A percentile compares a stretch with the other conserved stretches of the same genome.
Evolutionary conservation across 2,797 vertebrate species (phyloP).

Genomic region (Okamejei kenojei): DNA sequence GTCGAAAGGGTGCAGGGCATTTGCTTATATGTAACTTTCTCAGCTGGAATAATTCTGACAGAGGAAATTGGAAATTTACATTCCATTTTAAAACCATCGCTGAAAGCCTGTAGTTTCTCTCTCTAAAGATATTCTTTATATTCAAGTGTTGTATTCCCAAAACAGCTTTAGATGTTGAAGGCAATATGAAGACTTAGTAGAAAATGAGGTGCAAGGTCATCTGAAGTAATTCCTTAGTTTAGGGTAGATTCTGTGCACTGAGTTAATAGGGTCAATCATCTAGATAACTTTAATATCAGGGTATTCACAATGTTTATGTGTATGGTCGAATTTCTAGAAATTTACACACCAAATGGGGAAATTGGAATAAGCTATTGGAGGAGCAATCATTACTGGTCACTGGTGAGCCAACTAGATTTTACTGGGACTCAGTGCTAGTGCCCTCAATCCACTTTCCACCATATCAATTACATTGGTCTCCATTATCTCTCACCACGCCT

Average conservation of each 20-base stretch:
- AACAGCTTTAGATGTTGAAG: neutral
- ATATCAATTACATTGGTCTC: too few relatives aligned
- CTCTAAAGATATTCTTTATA: neutral
- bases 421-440: too few relatives aligned
- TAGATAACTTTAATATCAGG: neutral
- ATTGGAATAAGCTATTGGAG: too few relatives aligned
- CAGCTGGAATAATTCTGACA: neutral
- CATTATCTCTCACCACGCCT: too few relatives aligned
- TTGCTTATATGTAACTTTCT: neutral
- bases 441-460: too few relatives aligned
- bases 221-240: neutral
- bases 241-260: neutral
- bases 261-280: neutral
- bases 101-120: neutral
- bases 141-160: neutral
- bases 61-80: neutral
- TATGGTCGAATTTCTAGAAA: too few relatives aligned
- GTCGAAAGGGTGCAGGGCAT: too few relatives aligned
- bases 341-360: too few relatives aligned
- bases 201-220: neutral
- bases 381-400: too few relatives aligned
- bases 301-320: neutral
- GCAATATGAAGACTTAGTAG: neutral
- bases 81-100: neutral
- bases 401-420: too few relatives aligned